phyloP scores from a whole-genome alignment of 2,888 invertebrate species.

The Xestia xanthographa region DNA sequence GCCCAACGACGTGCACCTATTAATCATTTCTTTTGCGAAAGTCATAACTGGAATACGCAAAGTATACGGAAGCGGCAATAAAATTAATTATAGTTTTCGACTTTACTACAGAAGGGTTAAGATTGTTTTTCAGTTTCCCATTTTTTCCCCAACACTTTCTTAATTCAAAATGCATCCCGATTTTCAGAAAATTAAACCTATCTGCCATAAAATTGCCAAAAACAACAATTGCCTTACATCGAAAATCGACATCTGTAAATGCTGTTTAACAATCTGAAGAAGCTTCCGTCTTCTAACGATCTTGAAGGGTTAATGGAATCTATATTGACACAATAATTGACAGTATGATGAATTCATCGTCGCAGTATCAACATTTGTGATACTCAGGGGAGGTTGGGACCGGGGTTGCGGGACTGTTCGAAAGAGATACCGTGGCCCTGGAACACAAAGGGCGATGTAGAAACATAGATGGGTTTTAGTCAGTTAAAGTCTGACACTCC shows the following conservation, averaged over 20 bases:
- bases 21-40: slow-evolving; percentile 32
- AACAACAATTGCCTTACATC: not conserved
- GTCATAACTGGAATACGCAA: slow-evolving; percentile 12
- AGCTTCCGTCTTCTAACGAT: not conserved
- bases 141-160: not conserved
- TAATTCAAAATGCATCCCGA: not conserved
- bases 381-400: no score
- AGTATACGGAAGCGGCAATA: not conserved
- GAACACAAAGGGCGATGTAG: no score
- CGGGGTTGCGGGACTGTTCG: no score
- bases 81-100: slow-evolving; percentile 6
- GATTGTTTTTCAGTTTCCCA: not conserved
- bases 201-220: not conserved
- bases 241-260: not conserved
- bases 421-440: no score
- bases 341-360: slow-evolving; percentile 9
- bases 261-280: not conserved
- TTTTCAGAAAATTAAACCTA: not conserved
- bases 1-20: slow-evolving; percentile 21
- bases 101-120: not conserved
- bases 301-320: slow-evolving; percentile 27
- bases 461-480: no score
- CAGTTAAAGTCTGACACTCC: no score
- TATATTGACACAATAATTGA: not conserved
- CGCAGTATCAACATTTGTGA: not conserved